Base-by-base conservation (phyloP, 1,140 invertebrate species). In the Brachionus asplanchnoidis region DNA sequence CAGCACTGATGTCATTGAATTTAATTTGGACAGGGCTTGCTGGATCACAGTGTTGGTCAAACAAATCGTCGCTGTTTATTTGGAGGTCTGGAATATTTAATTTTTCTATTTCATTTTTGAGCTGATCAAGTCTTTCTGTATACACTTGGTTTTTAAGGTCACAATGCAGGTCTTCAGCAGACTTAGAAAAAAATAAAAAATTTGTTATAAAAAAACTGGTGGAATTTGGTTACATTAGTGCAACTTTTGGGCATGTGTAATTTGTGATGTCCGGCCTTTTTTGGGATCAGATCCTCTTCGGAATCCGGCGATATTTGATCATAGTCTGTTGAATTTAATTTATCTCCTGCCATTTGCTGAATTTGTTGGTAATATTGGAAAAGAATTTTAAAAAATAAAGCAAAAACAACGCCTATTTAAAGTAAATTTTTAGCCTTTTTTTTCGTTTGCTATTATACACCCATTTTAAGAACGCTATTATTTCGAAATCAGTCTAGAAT, bases 1-100 rank as follows among this genome's bases (percentile, higher is more conserved):
- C 95, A 7, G 94, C 94, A 14, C 94, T 95, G 20, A 97, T 93
- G 88, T 97, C 95, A 87, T 95, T 93, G 88, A 97, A 97, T 4
- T 92, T 91, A 20, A 97, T 92, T 85, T 89, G 91, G 40, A 92
- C 90, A 1, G 95, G 95, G 65, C 93, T 91, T 0, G 93, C 91
- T 36, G 94, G 94, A 87, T 95, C 92, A 88, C 95, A 96, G 88
- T 92, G 92, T 23, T 93, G 93, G 89, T 95, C 94, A 28, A 86
- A 86, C 20, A 91, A 26, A 36, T 86, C 86, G 9, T 87, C 84
- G 12, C 60, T 56, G 20, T 80, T 77, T 60, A 84, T 40, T 26
- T 84, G 12, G 6, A 84, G 4, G 6, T 84, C 65, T 32, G 66
- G 42, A 26, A 84, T 17, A 46, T 50, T 36, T 28, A 84, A 36